A percentile compares a stretch with the other conserved stretches of the same genome.
phyloP scores from a whole-genome alignment of 2,113 vertebrate species.

The Sialia sialis region DNA sequence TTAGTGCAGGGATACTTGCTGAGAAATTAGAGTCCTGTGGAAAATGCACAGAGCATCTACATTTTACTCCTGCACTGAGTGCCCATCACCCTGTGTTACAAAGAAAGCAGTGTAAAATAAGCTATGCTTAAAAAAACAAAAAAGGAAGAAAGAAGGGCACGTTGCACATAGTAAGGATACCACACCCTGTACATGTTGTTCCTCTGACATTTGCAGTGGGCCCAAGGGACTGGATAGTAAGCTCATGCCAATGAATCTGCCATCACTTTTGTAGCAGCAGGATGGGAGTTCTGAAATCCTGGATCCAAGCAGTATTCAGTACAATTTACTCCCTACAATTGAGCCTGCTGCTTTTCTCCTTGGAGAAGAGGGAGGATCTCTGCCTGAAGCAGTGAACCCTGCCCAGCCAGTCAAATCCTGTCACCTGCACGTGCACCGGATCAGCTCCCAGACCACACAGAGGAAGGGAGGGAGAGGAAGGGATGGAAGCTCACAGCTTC shows the following conservation, averaged over 20 bases:
- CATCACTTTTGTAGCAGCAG: neutral
- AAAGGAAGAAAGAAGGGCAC: neutral
- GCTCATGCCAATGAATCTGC: neutral
- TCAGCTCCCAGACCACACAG: neutral
- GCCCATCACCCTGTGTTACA: neutral
- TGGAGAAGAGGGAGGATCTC: neutral
- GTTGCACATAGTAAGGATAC: neutral
- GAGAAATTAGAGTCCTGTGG: neutral
- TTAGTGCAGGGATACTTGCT: neutral
- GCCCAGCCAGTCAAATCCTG: neutral
- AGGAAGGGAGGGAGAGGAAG: constrained; percentile 62
- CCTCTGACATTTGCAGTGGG: neutral
- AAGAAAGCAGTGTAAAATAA: neutral
- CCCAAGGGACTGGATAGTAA: neutral
- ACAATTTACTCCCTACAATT: neutral
- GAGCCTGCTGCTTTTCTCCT: neutral
- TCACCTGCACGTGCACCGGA: neutral
- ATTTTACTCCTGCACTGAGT: neutral
- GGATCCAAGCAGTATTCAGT: neutral
- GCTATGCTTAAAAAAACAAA: neutral
- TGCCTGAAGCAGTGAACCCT: neutral
- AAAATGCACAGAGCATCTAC: neutral
- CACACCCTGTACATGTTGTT: neutral
- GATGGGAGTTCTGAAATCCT: neutral
- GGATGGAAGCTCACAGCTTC: constrained; percentile 46